A percentile compares a stretch with the other conserved stretches of the same genome.
phyloP scores from a whole-genome alignment of 2,888 invertebrate species.

The Penaeus monodon region DNA sequence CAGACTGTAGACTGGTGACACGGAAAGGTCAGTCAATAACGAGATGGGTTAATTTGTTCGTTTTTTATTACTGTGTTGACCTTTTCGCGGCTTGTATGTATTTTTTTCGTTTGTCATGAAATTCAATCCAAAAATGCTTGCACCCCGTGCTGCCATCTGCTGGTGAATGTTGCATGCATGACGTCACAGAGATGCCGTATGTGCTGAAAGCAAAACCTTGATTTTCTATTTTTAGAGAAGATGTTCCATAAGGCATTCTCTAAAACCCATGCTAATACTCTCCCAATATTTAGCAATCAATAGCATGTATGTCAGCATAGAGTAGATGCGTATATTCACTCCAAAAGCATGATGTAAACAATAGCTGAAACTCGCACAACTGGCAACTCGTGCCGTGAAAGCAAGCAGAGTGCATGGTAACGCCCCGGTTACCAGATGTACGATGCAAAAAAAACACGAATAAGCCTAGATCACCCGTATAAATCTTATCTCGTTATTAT shows the following conservation, averaged over 20 bases:
- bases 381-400: conserved; percentile 25
- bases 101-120: conserved; percentile 37
- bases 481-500: conserved; percentile 9
- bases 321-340: too few species aligned
- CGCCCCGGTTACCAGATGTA: conserved; percentile 19
- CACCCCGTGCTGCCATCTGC: conserved; percentile 45
- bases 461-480: background rate
- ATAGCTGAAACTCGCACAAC: background rate
- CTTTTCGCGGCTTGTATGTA: conserved; percentile 21
- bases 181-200: conserved; percentile 15
- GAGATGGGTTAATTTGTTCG: background rate
- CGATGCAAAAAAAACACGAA: background rate
- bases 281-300: too few species aligned
- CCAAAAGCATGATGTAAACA: too few species aligned
- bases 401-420: conserved; percentile 39
- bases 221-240: too few species aligned
- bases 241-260: too few species aligned
- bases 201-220: too few species aligned
- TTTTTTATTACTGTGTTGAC: conserved; percentile 20
- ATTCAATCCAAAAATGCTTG: conserved; percentile 46
- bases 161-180: conserved; percentile 33
- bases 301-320: too few species aligned
- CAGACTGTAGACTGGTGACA: too few species aligned
- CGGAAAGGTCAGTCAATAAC: background rate
- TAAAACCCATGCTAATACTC: too few species aligned